These are phyloP conservation scores for Pachyseris speciosa DNA, from an alignment of 64 coral and sea anemone species.

Conservation along the genomic window DNA sequence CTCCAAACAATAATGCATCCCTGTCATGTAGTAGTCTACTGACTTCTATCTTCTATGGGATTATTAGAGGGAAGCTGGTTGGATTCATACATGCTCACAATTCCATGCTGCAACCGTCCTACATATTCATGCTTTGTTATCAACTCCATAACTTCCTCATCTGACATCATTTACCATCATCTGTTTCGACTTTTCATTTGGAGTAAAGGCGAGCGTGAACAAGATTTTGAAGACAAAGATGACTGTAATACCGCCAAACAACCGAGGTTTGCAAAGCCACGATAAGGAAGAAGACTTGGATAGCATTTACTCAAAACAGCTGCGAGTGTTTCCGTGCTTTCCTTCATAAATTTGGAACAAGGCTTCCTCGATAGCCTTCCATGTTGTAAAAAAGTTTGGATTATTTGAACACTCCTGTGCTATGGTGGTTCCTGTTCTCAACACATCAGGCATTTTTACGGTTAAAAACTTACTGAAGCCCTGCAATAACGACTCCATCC, in stretches of 20 bases:
- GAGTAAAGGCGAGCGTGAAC: not conserved
- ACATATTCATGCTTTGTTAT: slow-evolving; percentile 71
- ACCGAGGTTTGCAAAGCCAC: not conserved
- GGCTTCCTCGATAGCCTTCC: too few relatives aligned
- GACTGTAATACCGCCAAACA: not conserved
- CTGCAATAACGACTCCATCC: too few relatives aligned
- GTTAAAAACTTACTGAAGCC: too few relatives aligned
- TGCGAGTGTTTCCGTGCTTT: not conserved
- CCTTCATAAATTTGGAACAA: not conserved
- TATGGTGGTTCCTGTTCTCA: not conserved
- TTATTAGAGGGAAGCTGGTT: slow-evolving; percentile 83
- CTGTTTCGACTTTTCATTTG: slow-evolving; percentile 1
- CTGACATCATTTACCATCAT: slow-evolving; percentile 85
- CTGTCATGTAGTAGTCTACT: slow-evolving; percentile 65
- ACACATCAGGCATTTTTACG: not conserved
- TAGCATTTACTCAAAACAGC: not conserved
- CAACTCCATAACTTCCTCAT: slow-evolving; percentile 72
- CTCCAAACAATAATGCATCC: slow-evolving; percentile 80
- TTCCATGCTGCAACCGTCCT: slow-evolving; percentile 58
- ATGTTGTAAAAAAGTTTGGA: not conserved
- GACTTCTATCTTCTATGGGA: slow-evolving; percentile 83
- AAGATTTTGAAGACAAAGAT: not conserved
- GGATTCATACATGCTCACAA: slow-evolving; percentile 75
- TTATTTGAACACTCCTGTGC: not conserved
- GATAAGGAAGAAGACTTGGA: not conserved